phyloP scores from a whole-genome alignment of 2,888 invertebrate species.

The Lasioglossum vierecki region DNA sequence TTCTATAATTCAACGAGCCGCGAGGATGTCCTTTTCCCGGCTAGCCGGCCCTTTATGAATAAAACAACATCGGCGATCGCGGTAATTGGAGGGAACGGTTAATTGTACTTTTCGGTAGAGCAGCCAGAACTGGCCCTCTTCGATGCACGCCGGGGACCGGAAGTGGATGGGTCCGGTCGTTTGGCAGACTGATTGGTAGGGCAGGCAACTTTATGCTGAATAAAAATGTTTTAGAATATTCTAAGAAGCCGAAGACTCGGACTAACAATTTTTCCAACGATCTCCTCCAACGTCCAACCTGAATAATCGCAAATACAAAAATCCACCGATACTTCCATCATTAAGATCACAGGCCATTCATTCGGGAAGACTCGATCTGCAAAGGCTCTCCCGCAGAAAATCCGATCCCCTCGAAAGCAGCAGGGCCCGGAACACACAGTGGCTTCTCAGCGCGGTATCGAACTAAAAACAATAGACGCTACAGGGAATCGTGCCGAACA shows the following conservation, averaged over 20 bases:
- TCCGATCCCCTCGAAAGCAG: not conserved
- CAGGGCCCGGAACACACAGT: not conserved
- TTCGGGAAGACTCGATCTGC: conserved; percentile 1
- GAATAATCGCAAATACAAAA: not conserved
- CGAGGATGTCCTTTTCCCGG: conserved; percentile 34
- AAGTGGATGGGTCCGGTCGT: not conserved
- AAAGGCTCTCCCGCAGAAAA: not conserved
- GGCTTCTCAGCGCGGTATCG: not conserved
- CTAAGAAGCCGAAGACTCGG: too few relatives aligned
- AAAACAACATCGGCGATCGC: conserved; percentile 42
- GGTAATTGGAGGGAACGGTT: conserved; percentile 51
- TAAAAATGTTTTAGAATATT: not conserved
- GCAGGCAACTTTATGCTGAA: not conserved
- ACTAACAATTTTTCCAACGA: not conserved
- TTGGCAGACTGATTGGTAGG: not conserved
- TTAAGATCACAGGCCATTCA: not conserved
- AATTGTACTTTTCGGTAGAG: conserved; percentile 46
- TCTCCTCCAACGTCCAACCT: not conserved
- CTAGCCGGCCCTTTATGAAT: conserved; percentile 39
- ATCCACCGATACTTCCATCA: not conserved
- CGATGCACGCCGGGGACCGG: not conserved
- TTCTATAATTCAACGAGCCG: conserved; percentile 37
- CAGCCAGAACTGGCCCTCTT: not conserved
- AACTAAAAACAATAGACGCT: conserved; percentile 18
- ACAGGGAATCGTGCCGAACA: not conserved